Conservation (phyloP, 2,888 invertebrate species). For the Rhaphigaster nebulosa region DNA sequence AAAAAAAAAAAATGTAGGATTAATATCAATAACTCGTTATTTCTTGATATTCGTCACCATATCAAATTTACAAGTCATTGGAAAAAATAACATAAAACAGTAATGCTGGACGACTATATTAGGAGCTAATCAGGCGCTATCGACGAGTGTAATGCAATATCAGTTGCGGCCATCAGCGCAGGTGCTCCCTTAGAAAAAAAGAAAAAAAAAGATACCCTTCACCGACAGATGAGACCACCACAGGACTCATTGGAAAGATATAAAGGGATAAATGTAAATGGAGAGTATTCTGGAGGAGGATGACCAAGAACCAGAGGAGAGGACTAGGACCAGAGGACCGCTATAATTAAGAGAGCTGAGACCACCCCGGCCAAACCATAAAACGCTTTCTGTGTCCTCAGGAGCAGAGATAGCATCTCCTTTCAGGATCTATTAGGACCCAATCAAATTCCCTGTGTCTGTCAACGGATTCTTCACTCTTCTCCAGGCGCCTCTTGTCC, state of each 20-base stretch:
- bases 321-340: background rate
- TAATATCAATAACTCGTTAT: no score
- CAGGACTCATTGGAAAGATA: conserved; percentile 41
- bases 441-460: conserved; percentile 32
- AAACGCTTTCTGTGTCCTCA: conserved; percentile 56
- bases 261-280: conserved; percentile 55
- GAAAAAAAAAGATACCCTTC: background rate
- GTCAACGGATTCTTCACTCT: conserved; percentile 34
- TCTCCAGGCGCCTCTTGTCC: conserved; percentile 51
- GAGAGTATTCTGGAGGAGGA: background rate
- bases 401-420: conserved; percentile 52
- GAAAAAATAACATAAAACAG: no score
- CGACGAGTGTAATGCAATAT: background rate
- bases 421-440: conserved; percentile 39
- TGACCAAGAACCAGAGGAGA: background rate
- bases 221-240: background rate
- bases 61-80: no score
- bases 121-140: background rate
- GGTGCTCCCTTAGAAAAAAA: background rate
- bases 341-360: conserved; percentile 48
- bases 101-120: background rate
- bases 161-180: background rate
- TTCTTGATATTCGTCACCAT: no score
- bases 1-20: no score
- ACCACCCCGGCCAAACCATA: conserved; percentile 53